Percentiles rank a stretch among this genome's conserved stretches.
These are phyloP conservation scores for Zosterops japonicus DNA, from an alignment of 2,113 vertebrate species.

Conservation along the genomic window DNA sequence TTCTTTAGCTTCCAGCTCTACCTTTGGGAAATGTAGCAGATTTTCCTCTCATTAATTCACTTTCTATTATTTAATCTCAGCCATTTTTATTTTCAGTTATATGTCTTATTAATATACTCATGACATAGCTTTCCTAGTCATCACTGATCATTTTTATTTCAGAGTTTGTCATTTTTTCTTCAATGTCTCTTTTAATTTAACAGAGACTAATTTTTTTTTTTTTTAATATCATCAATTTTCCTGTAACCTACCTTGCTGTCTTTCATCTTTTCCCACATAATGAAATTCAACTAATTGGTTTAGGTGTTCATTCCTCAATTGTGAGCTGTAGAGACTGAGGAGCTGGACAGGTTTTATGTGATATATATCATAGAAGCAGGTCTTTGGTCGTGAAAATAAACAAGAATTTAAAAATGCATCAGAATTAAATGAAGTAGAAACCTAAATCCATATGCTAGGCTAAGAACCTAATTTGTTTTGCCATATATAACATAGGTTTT, in stretches of 20 bases:
- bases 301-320: constrained; percentile 8
- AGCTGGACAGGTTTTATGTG: constrained; percentile 45
- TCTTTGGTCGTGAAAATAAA: constrained; percentile 38
- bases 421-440: constrained; percentile 32
- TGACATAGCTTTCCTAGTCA: constrained; percentile 41
- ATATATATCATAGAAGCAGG: background rate
- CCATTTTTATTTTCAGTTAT: constrained; percentile 55
- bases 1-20: background rate
- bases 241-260: constrained; percentile 16
- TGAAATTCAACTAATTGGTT: constrained; percentile 62
- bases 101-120: constrained; percentile 31
- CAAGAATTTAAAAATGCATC: constrained; percentile 39
- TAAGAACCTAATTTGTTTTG: constrained; percentile 47
- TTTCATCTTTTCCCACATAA: constrained; percentile 66
- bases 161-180: constrained; percentile 61
- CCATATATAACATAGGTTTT: background rate
- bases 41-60: constrained; percentile 5
- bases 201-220: constrained; percentile 33
- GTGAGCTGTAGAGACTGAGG: constrained; percentile 37
- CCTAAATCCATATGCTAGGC: background rate
- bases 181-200: constrained; percentile 52
- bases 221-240: background rate
- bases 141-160: constrained; percentile 64
- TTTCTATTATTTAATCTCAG: constrained; percentile 50
- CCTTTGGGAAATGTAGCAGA: background rate